Base-by-base conservation (phyloP, 2,797 vertebrate species). In the Sebastes minor region DNA sequence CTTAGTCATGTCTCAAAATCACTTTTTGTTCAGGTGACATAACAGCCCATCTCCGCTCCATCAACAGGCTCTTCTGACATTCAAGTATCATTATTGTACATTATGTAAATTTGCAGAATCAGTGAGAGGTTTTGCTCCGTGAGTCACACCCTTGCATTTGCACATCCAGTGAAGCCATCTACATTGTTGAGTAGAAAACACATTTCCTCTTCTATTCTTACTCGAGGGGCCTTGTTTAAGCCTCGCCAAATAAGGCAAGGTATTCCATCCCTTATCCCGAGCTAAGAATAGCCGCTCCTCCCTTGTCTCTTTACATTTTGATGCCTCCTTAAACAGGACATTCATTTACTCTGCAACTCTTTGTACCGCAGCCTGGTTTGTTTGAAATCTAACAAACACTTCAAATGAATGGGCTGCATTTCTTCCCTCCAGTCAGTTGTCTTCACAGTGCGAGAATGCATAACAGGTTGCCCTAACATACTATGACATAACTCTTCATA, bases 231-330 rank as follows among this genome's bases (percentile, higher is more conserved):
- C 89, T 93, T 92, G 88, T 91, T 91, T 76, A 92, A 93, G 90
- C 90, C 67, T 90, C 66, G 2, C 96, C 95, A 95, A 96, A 96
- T 95, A 96, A 96, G 96, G 96, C 66, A 96, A 96, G 92, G 95
- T 92, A 96, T 96, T 94, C 86, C 91, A 87, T 87, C 76, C 80
- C 83, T 88, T 82, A 93, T 89, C 85, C 89, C 55, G 1, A 35
- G 76, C 88, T 95, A 95, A 94, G 96, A 94, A 96, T 96, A 96
- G 85, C 74, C n/a, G 13, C 56, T 78, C 87, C 80, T 91, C 81
- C 84, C 88, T 91, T 91, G 86, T 94, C 90, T 90, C 88, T 91
- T 94, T 94, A 90, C 88, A 90, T 93, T 90, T 89, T 87, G 87
- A 92, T 87, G 86, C 78, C 85, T 86, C 80, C 76, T 89, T 85